Percentiles rank a stretch among this genome's conserved stretches.
Conservation (phyloP, 2,797 vertebrate species). For the Cephalopachus bancanus region DNA sequence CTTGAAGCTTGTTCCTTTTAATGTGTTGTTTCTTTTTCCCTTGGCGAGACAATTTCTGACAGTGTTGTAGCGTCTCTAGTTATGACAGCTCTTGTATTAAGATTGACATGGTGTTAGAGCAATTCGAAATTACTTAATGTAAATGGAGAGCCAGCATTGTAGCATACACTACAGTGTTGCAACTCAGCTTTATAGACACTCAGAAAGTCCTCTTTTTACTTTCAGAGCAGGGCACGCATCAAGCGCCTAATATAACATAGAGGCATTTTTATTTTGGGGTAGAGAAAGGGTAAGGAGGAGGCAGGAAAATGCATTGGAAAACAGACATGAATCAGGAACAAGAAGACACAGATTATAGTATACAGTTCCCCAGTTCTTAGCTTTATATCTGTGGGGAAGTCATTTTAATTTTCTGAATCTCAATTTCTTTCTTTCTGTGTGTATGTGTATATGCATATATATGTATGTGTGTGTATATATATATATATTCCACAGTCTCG, state of each 20-base stretch:
- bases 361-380: not conserved
- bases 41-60: not conserved
- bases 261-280: not conserved
- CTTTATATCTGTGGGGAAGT: not conserved
- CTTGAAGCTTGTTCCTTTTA: not conserved
- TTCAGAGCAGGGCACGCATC: not conserved
- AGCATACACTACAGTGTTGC: not conserved
- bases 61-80: not conserved
- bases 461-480: no score
- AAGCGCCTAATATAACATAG: not conserved
- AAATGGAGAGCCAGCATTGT: not conserved
- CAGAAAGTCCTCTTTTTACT: not conserved
- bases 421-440: not conserved
- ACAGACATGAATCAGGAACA: not conserved
- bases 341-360: not conserved
- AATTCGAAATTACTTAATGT: not conserved
- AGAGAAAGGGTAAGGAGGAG: not conserved
- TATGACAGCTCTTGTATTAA: not conserved
- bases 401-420: not conserved
- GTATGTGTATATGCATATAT: no score
- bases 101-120: conserved; percentile 39
- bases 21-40: not conserved
- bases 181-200: not conserved
- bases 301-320: not conserved
- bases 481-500: no score